phyloP scores from a whole-genome alignment of 2,888 invertebrate species.

The Nephrotoma appendiculata region DNA sequence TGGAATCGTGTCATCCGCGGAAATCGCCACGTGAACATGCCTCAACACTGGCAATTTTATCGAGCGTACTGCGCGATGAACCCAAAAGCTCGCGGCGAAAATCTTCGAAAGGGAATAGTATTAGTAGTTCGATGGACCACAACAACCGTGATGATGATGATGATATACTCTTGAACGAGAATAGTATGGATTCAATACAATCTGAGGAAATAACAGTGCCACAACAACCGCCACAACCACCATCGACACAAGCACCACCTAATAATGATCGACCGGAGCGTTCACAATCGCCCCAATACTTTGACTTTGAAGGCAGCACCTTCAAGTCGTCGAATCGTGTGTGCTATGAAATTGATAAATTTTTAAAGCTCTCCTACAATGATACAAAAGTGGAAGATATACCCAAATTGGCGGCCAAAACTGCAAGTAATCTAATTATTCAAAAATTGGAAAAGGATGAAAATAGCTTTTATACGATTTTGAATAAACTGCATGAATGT shows the following conservation, averaged over 20 bases:
- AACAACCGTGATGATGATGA: neutral
- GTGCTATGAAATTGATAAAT: slow-evolving; percentile 1
- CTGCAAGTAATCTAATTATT: neutral
- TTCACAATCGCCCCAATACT: neutral
- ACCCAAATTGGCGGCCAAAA: neutral
- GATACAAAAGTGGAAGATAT: neutral
- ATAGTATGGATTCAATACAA: neutral
- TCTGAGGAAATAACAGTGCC: neutral
- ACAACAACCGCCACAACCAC: neutral
- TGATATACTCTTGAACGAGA: neutral
- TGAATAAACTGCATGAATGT: neutral
- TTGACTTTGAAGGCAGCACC: neutral
- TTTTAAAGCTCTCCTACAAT: neutral
- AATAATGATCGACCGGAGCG: neutral
- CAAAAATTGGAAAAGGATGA: neutral
- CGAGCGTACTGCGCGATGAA: slow-evolving; percentile 40
- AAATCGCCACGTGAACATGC: slow-evolving; percentile 82
- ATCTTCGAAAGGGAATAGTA: slow-evolving; percentile 1
- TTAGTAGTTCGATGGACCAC: neutral
- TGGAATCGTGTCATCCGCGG: slow-evolving; percentile 45
- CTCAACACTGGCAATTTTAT: slow-evolving; percentile 70
- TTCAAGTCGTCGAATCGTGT: neutral
- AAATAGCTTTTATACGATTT: neutral
- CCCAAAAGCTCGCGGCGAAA: slow-evolving; percentile 14
- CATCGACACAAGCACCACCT: neutral